Evolutionary conservation across 2,888 invertebrate species (phyloP).

Genomic region (Chalcis sispes): DNA sequence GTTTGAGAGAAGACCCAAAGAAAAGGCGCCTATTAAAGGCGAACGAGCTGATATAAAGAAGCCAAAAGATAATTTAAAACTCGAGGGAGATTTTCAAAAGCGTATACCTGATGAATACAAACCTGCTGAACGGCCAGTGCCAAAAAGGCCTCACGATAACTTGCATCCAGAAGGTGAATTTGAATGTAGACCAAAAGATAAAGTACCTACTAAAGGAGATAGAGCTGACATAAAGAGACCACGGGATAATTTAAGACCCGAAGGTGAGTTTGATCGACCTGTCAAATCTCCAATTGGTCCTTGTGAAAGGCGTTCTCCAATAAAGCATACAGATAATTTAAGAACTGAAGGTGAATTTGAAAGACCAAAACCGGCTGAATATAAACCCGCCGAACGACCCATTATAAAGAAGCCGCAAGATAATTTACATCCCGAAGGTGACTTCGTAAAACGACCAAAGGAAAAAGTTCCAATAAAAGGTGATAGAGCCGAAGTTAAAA

Average conservation of each 20-base stretch:
- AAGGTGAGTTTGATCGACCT: slow-evolving; percentile 75
- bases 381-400: slow-evolving; percentile 75
- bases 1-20: slow-evolving; percentile 68
- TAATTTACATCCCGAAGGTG: slow-evolving; percentile 75
- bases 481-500: slow-evolving; percentile 71
- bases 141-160: slow-evolving; percentile 78
- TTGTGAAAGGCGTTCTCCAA: slow-evolving; percentile 75
- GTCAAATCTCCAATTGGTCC: slow-evolving; percentile 70
- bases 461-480: slow-evolving; percentile 70
- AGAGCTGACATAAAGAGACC: slow-evolving; percentile 73
- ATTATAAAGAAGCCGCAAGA: slow-evolving; percentile 76
- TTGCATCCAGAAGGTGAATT: slow-evolving; percentile 74
- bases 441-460: slow-evolving; percentile 73
- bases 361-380: slow-evolving; percentile 64
- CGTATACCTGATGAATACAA: slow-evolving; percentile 77
- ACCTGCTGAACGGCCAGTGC: slow-evolving; percentile 79
- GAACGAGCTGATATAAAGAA: slow-evolving; percentile 75
- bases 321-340: slow-evolving; percentile 58
- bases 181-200: slow-evolving; percentile 76
- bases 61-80: slow-evolving; percentile 77
- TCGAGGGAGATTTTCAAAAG: slow-evolving; percentile 74
- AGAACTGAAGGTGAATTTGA: slow-evolving; percentile 28
- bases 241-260: slow-evolving; percentile 78
- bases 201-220: slow-evolving; percentile 69
- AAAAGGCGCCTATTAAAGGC: slow-evolving; percentile 70